A percentile compares a stretch with the other conserved stretches of the same genome.
Evolutionary conservation across 2,888 invertebrate genomes (phyloP).

Genomic region (Epirrhoe tristata): DNA sequence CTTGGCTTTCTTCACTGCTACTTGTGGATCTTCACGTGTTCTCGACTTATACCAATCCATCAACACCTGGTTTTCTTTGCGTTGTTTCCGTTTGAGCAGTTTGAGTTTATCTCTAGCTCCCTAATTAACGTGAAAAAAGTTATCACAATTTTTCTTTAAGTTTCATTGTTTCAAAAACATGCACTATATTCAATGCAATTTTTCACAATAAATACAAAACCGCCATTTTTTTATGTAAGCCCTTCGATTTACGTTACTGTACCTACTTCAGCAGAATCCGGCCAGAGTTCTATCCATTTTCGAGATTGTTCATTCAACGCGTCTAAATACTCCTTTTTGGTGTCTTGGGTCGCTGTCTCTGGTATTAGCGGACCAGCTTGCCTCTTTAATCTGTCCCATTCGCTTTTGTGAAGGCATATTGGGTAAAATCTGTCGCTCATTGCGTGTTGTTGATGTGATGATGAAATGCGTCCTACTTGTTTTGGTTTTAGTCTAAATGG

Average conservation of each 20-base stretch:
- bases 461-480: constrained; percentile 4
- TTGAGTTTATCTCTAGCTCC: constrained; percentile 49
- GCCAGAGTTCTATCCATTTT: constrained; percentile 63
- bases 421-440: constrained; percentile 36
- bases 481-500: constrained; percentile 18
- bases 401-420: constrained; percentile 54
- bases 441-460: not conserved
- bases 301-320: constrained; percentile 59
- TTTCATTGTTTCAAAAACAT: too few species aligned
- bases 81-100: constrained; percentile 49
- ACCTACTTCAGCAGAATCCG: constrained; percentile 63
- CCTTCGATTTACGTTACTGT: constrained; percentile 12
- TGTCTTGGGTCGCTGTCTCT: constrained; percentile 21
- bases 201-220: too few species aligned
- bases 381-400: constrained; percentile 62
- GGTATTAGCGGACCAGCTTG: constrained; percentile 41
- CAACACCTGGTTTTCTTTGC: constrained; percentile 45
- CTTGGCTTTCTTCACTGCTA: constrained; percentile 56
- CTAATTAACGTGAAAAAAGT: constrained; percentile 41
- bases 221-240: too few species aligned
- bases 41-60: constrained; percentile 43
- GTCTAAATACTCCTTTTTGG: constrained; percentile 52
- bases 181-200: too few species aligned
- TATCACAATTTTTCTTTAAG: not conserved
- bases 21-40: constrained; percentile 28